Evolutionary conservation across 2,113 vertebrate species (phyloP).

Genomic region (Plecturocebus donacophilus): DNA sequence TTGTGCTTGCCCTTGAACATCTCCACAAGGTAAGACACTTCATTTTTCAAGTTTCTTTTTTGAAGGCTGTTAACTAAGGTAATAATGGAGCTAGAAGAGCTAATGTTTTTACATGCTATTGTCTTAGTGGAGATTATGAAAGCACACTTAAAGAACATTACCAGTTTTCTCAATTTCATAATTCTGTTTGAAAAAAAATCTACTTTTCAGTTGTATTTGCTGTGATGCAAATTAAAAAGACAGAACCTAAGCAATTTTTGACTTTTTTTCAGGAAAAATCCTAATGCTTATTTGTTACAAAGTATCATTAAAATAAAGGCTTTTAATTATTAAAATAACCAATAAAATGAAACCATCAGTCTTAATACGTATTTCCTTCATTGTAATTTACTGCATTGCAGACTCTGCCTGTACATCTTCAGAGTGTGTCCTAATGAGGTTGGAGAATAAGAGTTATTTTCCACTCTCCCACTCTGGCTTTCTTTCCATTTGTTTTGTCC

Average conservation of each 20-base stretch:
- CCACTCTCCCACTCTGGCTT: neutral
- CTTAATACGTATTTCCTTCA: neutral
- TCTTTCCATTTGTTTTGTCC: neutral
- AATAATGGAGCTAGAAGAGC: neutral
- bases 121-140: neutral
- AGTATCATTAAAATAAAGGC: neutral
- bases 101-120: neutral
- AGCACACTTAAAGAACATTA: neutral
- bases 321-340: neutral
- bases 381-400: neutral
- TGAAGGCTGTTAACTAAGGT: neutral
- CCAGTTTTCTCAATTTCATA: neutral
- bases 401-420: neutral
- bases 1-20: constrained; percentile 95
- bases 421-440: neutral
- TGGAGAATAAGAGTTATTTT: neutral
- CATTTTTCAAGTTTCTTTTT: neutral
- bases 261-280: neutral
- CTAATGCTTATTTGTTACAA: neutral
- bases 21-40: constrained; percentile 92
- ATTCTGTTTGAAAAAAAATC: neutral
- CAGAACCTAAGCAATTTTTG: neutral
- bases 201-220: neutral
- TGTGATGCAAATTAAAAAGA: neutral
- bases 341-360: neutral